Evolutionary conservation across 2,888 invertebrate genomes (phyloP).

Genomic region (Trissonchulus sp.): DNA sequence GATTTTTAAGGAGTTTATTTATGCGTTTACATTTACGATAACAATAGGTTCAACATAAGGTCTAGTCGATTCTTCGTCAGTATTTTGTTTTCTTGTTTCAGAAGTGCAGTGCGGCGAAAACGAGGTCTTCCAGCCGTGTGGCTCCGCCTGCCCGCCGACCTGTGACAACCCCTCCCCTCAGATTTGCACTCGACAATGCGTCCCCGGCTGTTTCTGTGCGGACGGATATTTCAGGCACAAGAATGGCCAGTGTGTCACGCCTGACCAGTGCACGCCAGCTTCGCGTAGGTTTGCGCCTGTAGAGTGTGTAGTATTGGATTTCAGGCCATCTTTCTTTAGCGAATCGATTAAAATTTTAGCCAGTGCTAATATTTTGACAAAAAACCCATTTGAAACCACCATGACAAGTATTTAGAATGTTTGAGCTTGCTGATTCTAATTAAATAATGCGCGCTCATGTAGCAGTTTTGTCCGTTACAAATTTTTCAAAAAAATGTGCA

Average conservation of each 20-base stretch:
- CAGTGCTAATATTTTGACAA: neutral
- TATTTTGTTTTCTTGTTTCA: no score
- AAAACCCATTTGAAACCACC: no score
- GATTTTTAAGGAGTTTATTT: no score
- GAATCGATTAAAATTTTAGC: neutral
- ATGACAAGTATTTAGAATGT: no score
- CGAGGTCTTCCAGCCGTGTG: slow-evolving; percentile 15
- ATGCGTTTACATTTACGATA: no score
- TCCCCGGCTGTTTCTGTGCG: neutral
- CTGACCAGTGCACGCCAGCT: neutral
- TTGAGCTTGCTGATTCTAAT: no score
- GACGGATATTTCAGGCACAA: neutral
- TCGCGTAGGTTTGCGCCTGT: no score
- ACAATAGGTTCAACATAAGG: no score
- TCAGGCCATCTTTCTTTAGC: no score
- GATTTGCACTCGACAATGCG: neutral
- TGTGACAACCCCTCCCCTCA: neutral
- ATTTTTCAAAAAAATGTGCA: no score
- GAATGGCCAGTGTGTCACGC: neutral
- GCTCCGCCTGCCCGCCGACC: slow-evolving; percentile 8
- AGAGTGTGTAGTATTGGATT: no score
- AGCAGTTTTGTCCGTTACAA: neutral
- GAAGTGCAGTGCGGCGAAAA: slow-evolving; percentile 21
- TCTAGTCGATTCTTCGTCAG: no score
- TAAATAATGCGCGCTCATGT: neutral